Evolutionary conservation across 2,888 invertebrate species (phyloP).

Genomic region (Andrena bucephala): DNA sequence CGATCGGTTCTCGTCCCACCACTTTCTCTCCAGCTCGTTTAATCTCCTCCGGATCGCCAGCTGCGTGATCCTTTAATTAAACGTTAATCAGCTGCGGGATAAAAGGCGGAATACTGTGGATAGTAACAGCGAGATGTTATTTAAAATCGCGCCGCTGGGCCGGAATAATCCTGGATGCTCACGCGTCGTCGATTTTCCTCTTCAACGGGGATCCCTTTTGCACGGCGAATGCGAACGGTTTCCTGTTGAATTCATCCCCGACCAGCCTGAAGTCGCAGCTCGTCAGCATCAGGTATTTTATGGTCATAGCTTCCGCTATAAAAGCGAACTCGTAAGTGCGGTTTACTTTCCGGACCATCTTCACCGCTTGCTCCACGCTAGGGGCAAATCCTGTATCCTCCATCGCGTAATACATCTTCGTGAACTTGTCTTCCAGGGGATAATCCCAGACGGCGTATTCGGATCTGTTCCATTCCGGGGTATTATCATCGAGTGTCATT

Average conservation of each 20-base stretch:
- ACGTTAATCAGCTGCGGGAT: neutral
- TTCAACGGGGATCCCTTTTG: slow-evolving; percentile 96
- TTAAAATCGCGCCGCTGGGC: neutral
- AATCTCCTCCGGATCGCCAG: slow-evolving; percentile 94
- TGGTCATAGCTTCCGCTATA: slow-evolving; percentile 96
- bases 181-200: slow-evolving; percentile 96
- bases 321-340: slow-evolving; percentile 95
- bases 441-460: slow-evolving; percentile 98
- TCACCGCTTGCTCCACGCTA: slow-evolving; percentile 91
- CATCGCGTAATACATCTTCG: slow-evolving; percentile 99
- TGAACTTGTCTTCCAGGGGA: slow-evolving; percentile 97
- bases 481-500: slow-evolving; percentile 96
- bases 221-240: slow-evolving; percentile 97
- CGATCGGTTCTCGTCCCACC: slow-evolving; percentile 96
- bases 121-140: neutral
- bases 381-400: slow-evolving; percentile 92
- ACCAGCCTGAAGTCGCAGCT: slow-evolving; percentile 95
- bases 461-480: slow-evolving; percentile 94
- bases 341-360: slow-evolving; percentile 89
- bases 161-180: slow-evolving; percentile 84
- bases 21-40: slow-evolving; percentile 95
- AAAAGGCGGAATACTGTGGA: too few relatives aligned
- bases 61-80: slow-evolving; percentile 91
- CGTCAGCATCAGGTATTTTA: slow-evolving; percentile 91
- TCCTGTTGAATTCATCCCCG: slow-evolving; percentile 97